These are phyloP conservation scores for Neodiprion pinetum DNA, from an alignment of 1,140 invertebrate genomes.

Conservation along the genomic window DNA sequence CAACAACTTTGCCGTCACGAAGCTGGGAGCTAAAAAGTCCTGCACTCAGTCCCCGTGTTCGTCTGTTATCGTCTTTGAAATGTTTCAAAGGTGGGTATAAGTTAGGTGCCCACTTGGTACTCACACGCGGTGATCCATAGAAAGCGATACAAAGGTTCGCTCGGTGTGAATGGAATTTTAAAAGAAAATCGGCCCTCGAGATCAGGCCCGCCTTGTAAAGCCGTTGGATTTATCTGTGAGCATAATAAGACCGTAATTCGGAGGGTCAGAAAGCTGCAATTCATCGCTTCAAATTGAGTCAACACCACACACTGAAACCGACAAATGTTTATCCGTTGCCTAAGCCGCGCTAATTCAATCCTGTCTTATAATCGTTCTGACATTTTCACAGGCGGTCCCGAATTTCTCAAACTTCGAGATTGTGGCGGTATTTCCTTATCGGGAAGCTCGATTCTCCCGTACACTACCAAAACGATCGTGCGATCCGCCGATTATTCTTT, in stretches of 20 bases:
- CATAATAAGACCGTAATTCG: neutral
- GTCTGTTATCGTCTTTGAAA: neutral
- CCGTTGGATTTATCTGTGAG: neutral
- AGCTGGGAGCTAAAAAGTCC: too few species aligned
- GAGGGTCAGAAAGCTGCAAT: neutral
- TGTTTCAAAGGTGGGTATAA: neutral
- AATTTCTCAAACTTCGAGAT: too few species aligned
- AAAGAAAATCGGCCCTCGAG: neutral
- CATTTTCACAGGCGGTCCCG: too few species aligned
- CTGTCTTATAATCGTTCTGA: too few species aligned
- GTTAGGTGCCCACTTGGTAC: too few species aligned
- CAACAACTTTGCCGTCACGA: too few species aligned
- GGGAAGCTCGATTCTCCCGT: too few species aligned
- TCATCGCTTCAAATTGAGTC: slow-evolving; percentile 2
- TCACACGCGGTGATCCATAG: neutral
- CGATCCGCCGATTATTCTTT: too few species aligned
- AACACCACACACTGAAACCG: neutral
- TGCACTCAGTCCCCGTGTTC: neutral
- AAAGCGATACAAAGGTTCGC: neutral
- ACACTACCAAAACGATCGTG: too few species aligned
- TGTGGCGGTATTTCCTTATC: too few species aligned
- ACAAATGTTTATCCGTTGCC: too few species aligned
- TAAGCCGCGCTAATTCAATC: too few species aligned
- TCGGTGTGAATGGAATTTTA: neutral
- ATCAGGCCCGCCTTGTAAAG: neutral